A percentile compares a stretch with the other conserved stretches of the same genome.
Conservation (phyloP, 2,113 vertebrate species). For the Scomber japonicus region DNA sequence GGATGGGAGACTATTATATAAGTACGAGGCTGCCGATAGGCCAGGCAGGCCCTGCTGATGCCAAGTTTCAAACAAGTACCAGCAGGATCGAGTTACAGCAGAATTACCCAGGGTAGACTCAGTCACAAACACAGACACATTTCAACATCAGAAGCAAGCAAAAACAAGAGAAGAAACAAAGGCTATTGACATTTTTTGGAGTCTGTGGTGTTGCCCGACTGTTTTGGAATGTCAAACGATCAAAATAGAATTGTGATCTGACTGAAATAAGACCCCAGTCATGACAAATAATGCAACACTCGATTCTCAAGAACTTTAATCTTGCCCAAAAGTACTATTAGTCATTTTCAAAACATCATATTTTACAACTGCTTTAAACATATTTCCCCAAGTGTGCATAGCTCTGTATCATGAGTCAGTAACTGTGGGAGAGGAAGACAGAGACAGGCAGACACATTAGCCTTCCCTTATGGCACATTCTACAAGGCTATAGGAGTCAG, state of each 20-base stretch:
- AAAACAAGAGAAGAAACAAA: conserved; percentile 37
- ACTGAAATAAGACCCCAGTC: conserved; percentile 44
- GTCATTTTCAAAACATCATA: conserved; percentile 44
- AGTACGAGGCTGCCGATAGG: conserved; percentile 73
- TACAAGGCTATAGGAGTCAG: conserved; percentile 73
- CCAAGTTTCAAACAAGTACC: conserved; percentile 79
- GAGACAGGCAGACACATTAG: conserved; percentile 78
- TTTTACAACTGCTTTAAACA: conserved; percentile 61
- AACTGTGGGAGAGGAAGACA: conserved; percentile 67
- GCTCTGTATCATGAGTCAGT: conserved; percentile 70
- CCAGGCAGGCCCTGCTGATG: conserved; percentile 69
- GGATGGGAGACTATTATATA: conserved; percentile 77
- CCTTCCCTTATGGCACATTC: conserved; percentile 73
- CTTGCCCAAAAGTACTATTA: conserved; percentile 37
- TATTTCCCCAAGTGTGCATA: conserved; percentile 40
- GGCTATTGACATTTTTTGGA: conserved; percentile 56
- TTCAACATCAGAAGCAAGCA: conserved; percentile 56
- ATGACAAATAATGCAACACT: conserved; percentile 39
- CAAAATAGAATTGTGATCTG: conserved; percentile 39
- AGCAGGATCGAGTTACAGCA: conserved; percentile 76
- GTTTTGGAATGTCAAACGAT: conserved; percentile 47
- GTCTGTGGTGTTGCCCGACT: conserved; percentile 31
- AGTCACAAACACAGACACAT: conserved; percentile 55
- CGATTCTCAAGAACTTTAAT: conserved; percentile 20
- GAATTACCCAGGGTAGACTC: conserved; percentile 64